Evolutionary conservation across 1,140 invertebrate genomes (phyloP), one percentile per base, ranked within the genome.

Genomic region (Procambarus clarkii): DNA sequence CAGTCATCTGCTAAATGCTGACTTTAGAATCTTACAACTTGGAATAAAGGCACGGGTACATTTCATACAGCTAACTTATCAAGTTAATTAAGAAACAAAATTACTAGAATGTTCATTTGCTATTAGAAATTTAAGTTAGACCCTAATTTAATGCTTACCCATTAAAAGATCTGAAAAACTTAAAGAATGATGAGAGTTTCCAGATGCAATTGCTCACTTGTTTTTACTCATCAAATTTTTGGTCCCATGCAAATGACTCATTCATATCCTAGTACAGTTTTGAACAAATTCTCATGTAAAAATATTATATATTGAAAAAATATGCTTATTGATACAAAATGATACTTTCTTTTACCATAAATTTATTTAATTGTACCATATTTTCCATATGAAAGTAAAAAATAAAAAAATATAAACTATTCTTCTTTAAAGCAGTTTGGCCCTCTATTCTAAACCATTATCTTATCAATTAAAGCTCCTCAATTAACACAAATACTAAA

Each of bases 281-380:
- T 3, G 34, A 74, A 74, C 69, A 34, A 34, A 74, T 74, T 74
- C 21, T 74, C 21, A 34, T 74, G 69, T 74, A 74, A 74, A 74
- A 74, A 74, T 74, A 74, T 74, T 34, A 34, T 74, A 74, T 74
- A 74, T 74, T 34, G 64, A 69, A 74, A 69, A 74, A 74, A 24
- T 74, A 74, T 74, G n/a, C 69, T 74, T 34, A 74, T 34, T 74
- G 3, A 34, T 74, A 74, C 69, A 74, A 74, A 74, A 74, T 74
- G 69, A 74, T 74, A 74, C 2, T 34, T 74, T 74, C 21, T 74
- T 74, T 74, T 4, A 74, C 34, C 69, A 74, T 74, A 74, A 74
- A 74, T 34, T 74, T 24, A 74, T 9, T 74, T 24, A 21, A 11
- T 34, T 74, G n/a, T 74, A 34, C 24, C 3, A 74, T 34, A 34